phyloP scores from a whole-genome alignment of 1,140 invertebrate genomes.

The Brachionus calyciflorus region DNA sequence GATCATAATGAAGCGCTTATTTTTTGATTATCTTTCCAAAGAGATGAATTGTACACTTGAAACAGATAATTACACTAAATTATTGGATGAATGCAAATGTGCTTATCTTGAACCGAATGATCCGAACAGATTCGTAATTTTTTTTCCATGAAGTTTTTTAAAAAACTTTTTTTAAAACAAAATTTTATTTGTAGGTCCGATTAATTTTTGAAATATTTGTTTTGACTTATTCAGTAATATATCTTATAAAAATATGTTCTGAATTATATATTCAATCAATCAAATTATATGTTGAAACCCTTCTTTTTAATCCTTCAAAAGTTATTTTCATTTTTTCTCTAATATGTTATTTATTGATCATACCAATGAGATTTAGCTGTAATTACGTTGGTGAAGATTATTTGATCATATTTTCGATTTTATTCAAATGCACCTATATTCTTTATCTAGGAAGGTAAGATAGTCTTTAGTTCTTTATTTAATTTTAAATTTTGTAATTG shows the following conservation, averaged over 20 bases:
- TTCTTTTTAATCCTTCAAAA: constrained; percentile 42
- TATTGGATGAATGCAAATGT: constrained; percentile 28
- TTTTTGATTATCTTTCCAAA: constrained; percentile 11
- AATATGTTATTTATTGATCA: constrained; percentile 20
- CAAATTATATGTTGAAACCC: constrained; percentile 2
- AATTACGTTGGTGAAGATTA: constrained; percentile 21
- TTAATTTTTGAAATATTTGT: constrained; percentile 11
- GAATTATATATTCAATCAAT: constrained; percentile 42
- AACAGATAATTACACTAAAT: not conserved
- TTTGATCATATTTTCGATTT: constrained; percentile 22
- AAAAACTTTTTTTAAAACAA: not conserved
- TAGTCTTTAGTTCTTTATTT: constrained; percentile 49
- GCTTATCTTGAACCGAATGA: constrained; percentile 32
- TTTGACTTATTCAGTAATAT: constrained; percentile 26
- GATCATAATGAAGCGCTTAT: constrained; percentile 31
- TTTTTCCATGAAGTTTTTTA: not conserved
- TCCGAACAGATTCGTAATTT: constrained; percentile 5
- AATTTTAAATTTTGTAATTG: constrained; percentile 47
- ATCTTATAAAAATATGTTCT: constrained; percentile 6
- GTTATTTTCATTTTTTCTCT: constrained; percentile 32
- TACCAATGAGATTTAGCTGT: constrained; percentile 28
- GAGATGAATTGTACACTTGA: not conserved
- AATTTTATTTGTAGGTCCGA: constrained; percentile 27
- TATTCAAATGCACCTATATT: constrained; percentile 57
- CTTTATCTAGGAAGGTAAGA: constrained; percentile 88